A percentile compares a stretch with the other conserved stretches of the same genome.
phyloP scores from a whole-genome alignment of 2,797 vertebrate genomes.

The Clamator glandarius region DNA sequence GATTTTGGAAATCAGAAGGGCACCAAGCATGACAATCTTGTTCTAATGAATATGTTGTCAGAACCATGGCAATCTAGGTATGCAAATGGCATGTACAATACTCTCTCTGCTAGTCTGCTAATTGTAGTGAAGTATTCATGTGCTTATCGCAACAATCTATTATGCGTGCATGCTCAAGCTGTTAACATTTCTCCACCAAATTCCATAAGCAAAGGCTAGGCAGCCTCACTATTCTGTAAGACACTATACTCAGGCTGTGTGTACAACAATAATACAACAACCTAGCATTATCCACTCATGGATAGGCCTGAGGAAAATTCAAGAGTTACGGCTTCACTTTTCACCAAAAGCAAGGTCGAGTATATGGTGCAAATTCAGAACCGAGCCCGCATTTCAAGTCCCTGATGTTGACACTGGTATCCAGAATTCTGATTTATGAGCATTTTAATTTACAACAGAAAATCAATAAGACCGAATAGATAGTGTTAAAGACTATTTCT shows the following conservation, averaged over 20 bases:
- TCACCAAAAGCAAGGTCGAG: not conserved
- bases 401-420: not conserved
- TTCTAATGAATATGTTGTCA: accelerated
- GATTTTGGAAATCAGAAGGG: not conserved
- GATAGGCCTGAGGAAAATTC: not conserved
- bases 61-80: accelerated
- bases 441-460: not conserved
- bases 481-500: not conserved
- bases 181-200: not conserved
- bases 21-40: not conserved
- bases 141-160: not conserved
- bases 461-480: not conserved
- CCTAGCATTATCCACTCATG: not conserved
- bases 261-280: not conserved
- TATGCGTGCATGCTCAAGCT: not conserved
- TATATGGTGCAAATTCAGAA: not conserved
- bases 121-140: not conserved
- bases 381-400: not conserved
- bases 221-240: not conserved
- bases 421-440: not conserved
- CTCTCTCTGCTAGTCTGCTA: not conserved
- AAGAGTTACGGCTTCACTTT: not conserved
- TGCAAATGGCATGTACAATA: not conserved
- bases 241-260: not conserved
- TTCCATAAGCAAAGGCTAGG: not conserved